Evolutionary conservation across 2,888 invertebrate species (phyloP).

Genomic region (Sphaerophoria taeniata): DNA sequence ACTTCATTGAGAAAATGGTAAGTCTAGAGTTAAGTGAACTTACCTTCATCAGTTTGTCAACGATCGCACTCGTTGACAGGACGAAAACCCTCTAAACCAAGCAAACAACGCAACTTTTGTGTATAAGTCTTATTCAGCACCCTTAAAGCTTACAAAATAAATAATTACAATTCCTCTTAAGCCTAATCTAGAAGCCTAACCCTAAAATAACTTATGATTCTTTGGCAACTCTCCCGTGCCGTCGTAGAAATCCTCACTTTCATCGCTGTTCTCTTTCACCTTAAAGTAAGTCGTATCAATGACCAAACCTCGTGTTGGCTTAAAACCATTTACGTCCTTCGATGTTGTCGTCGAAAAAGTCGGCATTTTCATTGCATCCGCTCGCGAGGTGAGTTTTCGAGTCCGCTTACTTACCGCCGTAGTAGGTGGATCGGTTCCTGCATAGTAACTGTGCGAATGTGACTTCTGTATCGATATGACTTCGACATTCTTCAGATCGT

Average conservation of each 20-base stretch:
- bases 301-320: slow-evolving; percentile 79
- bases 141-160: slow-evolving; percentile 54
- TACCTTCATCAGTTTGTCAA: not conserved
- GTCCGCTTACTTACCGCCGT: not conserved
- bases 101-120: not conserved
- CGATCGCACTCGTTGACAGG: not conserved
- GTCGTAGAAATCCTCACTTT: slow-evolving; percentile 48
- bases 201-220: slow-evolving; percentile 80
- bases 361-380: slow-evolving; percentile 35
- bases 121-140: slow-evolving; percentile 46
- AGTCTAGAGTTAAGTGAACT: slow-evolving; percentile 73
- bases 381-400: too few species aligned
- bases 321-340: slow-evolving; percentile 56
- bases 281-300: slow-evolving; percentile 81
- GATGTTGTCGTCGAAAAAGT: slow-evolving; percentile 47
- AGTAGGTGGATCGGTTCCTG: slow-evolving; percentile 78
- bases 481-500: slow-evolving; percentile 73
- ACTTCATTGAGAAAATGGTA: slow-evolving; percentile 84
- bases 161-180: slow-evolving; percentile 50
- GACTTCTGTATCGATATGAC: slow-evolving; percentile 81
- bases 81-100: not conserved
- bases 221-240: slow-evolving; percentile 79
- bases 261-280: slow-evolving; percentile 76
- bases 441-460: slow-evolving; percentile 82
- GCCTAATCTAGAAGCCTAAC: slow-evolving; percentile 9